Base-by-base conservation (phyloP, 2,797 vertebrate genomes). In the Petrocephalus sullivani region DNA sequence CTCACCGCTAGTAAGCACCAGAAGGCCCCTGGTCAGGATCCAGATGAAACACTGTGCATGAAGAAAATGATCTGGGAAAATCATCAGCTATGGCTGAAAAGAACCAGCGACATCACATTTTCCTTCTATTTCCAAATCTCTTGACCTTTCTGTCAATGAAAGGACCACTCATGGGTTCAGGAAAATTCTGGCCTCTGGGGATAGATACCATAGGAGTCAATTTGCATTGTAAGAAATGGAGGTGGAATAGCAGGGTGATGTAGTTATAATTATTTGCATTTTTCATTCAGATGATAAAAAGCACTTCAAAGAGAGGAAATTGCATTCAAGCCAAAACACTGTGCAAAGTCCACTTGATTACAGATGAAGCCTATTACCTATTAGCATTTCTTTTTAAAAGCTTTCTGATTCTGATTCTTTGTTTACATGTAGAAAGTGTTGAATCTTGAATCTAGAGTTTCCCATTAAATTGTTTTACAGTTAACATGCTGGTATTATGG, bases 51-150 rank as follows among this genome's bases (percentile, higher is more conserved):
- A 23, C 54, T 46, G 64, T 78, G 54, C 81, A 81, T 71, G 84
- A 88, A 86, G 58, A 87, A 10, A 71, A 41, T 37, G 53, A 58
- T 46, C 54, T 78, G 51, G 51, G 58, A 88, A 61, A 85, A 90
- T 87, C 61, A 90, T 89, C 87, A 87, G 54, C 82, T 4, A 28
- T 57, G 78, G 81, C 54, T 16, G 85, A 71, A 53, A 86, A 54
- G 64, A 41, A 58, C 82, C 86, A 81, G 85, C 64, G 67, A 71
- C 87, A 67, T 86, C 67, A 64, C 5, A 51, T 81, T 88, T 49
- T 87, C 88, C 86, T 37, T 46, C 67, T 23, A 61, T 86, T 88
- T 49, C 46, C 67, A 89, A 84, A 87, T 49, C 53, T 33, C 12
- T 12, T 12, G 37, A 33, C 28, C 51, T 41, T 46, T 71, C 21